Evolutionary conservation across 2,113 vertebrate species (phyloP), one percentile per base, ranked within the genome.

Genomic region (Ictalurus furcatus): DNA sequence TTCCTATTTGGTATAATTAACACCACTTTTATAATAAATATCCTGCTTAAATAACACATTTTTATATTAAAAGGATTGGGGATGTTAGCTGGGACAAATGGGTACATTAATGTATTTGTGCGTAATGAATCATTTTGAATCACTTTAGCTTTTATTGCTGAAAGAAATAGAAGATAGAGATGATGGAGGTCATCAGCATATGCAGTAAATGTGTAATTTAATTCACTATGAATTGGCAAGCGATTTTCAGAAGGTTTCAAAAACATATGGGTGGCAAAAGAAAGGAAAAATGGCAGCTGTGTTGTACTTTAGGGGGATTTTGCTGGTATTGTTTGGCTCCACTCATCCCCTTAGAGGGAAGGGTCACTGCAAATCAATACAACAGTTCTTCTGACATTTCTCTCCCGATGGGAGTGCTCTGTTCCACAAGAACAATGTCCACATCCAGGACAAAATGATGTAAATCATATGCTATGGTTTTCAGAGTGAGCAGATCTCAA

Each of bases 1-100:
- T 56, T 30, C 67, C 6, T 19, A 25, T 71, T 71, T 84, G 67
- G 5, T 44, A 85, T 85, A 73, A 71, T 83, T 73, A 88, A 37
- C 44, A 69, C 19, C 19, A 25, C 54, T 30, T n/a, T 14, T 14
- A 58, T 83, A 21, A 37, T 56, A 44, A 69, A 59, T 74, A 73
- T 48, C 52, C 16, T 30, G 17, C 52, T 44, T 37, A 48, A 21
- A 81, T 25, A 71, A 56, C 28, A 80, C 11, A 48, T 56, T 78
- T 40, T 40, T 78, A 8, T 58, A 13, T 67, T 40, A 69, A 81
- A 69, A 12, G 3, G 11, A 56, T 67, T 54, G 1, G 1, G 13
- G n/a, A 2, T 86, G 21, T 21, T 13, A 17, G 21, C 19, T 23
- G 30, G 16, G 21, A 61, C 19, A 83, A 59, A 37, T 25, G 4